phyloP scores from a whole-genome alignment of 2,888 invertebrate species.

The Pristionchus maxplancki region DNA sequence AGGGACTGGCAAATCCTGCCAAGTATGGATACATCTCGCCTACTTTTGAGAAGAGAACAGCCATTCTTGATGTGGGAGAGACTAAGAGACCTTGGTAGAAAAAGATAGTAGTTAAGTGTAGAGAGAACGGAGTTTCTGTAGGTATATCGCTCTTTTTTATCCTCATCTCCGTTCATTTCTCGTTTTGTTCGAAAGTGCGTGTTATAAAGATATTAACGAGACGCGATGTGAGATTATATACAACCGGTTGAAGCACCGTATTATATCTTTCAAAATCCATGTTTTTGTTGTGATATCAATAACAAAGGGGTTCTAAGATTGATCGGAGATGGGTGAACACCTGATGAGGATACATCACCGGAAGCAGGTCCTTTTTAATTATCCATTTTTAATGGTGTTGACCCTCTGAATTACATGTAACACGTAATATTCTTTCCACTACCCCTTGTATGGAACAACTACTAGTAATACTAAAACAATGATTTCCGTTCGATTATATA shows the following conservation, averaged over 20 bases:
- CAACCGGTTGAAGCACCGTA: not conserved
- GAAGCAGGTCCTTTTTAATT: slow-evolving; percentile 3
- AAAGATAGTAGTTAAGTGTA: slow-evolving; percentile 49
- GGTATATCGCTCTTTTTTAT: not conserved
- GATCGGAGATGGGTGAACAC: slow-evolving; percentile 49
- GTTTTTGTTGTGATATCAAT: no score
- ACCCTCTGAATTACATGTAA: no score
- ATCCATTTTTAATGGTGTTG: not conserved
- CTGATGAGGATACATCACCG: slow-evolving; percentile 45
- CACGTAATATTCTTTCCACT: no score
- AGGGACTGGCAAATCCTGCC: slow-evolving; percentile 56
- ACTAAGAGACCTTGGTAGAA: slow-evolving; percentile 71
- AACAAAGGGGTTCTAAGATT: no score
- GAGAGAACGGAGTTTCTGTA: slow-evolving; percentile 10
- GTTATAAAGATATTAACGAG: slow-evolving; percentile 30
- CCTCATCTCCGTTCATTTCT: not conserved
- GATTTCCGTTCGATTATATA: no score
- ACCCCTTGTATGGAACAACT: no score
- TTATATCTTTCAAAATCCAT: not conserved
- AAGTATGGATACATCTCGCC: slow-evolving; percentile 64
- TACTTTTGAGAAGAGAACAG: slow-evolving; percentile 71
- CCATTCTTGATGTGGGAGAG: slow-evolving; percentile 70
- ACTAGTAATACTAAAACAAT: not conserved
- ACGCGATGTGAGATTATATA: not conserved
- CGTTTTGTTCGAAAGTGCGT: slow-evolving; percentile 15